Percentiles rank a stretch among this genome's conserved stretches.
These are phyloP conservation scores for Cetonia aurata DNA, from an alignment of 2,888 invertebrate species.

Conservation along the genomic window DNA sequence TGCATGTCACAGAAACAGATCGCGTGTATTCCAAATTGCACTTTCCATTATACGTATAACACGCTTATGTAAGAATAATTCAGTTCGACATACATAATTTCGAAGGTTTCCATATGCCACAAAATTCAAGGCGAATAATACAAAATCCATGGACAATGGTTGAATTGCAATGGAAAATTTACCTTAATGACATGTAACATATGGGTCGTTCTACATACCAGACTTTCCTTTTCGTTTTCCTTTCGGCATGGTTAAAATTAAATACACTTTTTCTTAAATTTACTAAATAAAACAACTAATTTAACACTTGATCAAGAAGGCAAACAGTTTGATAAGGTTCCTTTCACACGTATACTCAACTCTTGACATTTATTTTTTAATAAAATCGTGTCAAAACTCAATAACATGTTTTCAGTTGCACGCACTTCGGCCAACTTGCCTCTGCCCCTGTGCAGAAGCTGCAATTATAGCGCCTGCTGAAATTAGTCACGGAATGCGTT, in stretches of 20 bases:
- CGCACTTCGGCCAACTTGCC: constrained; percentile 60
- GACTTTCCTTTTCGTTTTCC: constrained; percentile 82
- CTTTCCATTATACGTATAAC: too few relatives aligned
- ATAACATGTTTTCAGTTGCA: constrained; percentile 76
- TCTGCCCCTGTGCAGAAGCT: constrained; percentile 29
- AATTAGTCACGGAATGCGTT: constrained; percentile 27
- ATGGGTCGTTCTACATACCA: constrained; percentile 68
- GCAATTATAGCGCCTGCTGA: constrained; percentile 33
- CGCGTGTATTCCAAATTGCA: too few relatives aligned
- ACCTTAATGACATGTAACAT: constrained; percentile 42
- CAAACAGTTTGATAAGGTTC: constrained; percentile 80
- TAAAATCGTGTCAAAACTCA: constrained; percentile 79
- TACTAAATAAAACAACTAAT: constrained; percentile 71
- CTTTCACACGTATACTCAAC: constrained; percentile 78
- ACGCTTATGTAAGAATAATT: constrained; percentile 2
- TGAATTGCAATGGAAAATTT: constrained; percentile 33
- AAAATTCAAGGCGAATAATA: constrained; percentile 19
- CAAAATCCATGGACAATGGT: constrained; percentile 32
- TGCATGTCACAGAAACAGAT: too few relatives aligned
- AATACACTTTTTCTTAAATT: constrained; percentile 65
- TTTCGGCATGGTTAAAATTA: constrained; percentile 77
- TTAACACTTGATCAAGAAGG: constrained; percentile 82
- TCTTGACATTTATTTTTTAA: constrained; percentile 80
- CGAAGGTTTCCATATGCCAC: constrained; percentile 49
- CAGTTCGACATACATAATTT: constrained; percentile 14